phyloP scores from a whole-genome alignment of 2,797 vertebrate species.

The Rhyacichthys aspro region DNA sequence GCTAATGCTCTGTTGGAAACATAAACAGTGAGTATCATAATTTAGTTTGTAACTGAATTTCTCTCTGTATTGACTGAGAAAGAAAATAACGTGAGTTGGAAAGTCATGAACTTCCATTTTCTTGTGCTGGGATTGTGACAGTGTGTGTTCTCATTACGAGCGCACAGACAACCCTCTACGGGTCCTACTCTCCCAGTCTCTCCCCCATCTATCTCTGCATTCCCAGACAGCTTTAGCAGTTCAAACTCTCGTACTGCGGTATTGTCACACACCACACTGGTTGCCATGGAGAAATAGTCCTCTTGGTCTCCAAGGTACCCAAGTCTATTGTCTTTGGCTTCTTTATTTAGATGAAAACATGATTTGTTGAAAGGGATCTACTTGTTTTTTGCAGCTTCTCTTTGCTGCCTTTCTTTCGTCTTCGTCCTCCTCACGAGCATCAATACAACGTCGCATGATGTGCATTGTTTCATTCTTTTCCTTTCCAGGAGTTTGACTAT shows the following conservation, averaged over 20 bases:
- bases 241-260: slow-evolving; percentile 81
- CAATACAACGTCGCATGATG: slow-evolving; percentile 64
- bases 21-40: slow-evolving; percentile 63
- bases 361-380: slow-evolving; percentile 80
- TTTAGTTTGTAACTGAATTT: slow-evolving; percentile 59
- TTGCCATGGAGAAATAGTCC: slow-evolving; percentile 88
- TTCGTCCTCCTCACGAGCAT: slow-evolving; percentile 65
- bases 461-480: slow-evolving; percentile 74
- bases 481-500: slow-evolving; percentile 78
- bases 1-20: slow-evolving; percentile 56
- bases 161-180: slow-evolving; percentile 51
- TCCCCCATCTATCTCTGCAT: slow-evolving; percentile 77
- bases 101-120: slow-evolving; percentile 77
- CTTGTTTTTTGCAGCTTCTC: slow-evolving; percentile 65
- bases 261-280: slow-evolving; percentile 80
- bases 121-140: slow-evolving; percentile 72
- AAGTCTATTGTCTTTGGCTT: slow-evolving; percentile 85
- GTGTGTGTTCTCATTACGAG: slow-evolving; percentile 79
- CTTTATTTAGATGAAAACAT: slow-evolving; percentile 88
- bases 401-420: slow-evolving; percentile 62
- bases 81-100: slow-evolving; percentile 63
- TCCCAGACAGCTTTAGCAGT: slow-evolving; percentile 80
- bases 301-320: slow-evolving; percentile 87
- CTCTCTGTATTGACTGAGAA: slow-evolving; percentile 57
- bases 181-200: slow-evolving; percentile 69